Conservation (phyloP, 2,113 vertebrate species). For the Phyllopteryx taeniolatus region DNA sequence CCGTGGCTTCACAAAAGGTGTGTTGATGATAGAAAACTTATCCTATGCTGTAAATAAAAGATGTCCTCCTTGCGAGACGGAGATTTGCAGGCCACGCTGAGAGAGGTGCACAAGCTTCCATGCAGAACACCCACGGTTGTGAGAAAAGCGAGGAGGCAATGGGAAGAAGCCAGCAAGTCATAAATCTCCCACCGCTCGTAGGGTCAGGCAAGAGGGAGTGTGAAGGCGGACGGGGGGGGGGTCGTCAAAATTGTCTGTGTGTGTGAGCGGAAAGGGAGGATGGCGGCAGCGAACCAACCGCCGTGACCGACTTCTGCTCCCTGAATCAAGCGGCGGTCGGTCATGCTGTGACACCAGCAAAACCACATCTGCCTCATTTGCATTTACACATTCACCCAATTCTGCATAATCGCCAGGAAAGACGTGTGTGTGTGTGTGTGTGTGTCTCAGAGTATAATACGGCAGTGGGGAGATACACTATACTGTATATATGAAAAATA, state of each 20-base stretch:
- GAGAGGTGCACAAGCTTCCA: conserved; percentile 55
- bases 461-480: conserved; percentile 1
- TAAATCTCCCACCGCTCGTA: conserved; percentile 61
- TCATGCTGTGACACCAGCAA: conserved; percentile 38
- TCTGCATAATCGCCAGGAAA: conserved; percentile 24
- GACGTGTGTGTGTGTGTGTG: neutral
- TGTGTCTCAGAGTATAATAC: conserved; percentile 4
- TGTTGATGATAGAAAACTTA: conserved; percentile 32
- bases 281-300: conserved; percentile 37
- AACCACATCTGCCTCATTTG: conserved; percentile 40
- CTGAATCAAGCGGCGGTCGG: conserved; percentile 42
- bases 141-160: conserved; percentile 41
- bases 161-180: conserved; percentile 42
- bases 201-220: conserved; percentile 53
- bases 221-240: conserved; percentile 7
- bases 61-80: conserved; percentile 29
- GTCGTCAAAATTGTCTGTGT: neutral
- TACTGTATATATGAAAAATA: conserved; percentile 5
- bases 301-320: conserved; percentile 48
- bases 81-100: conserved; percentile 37
- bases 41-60: conserved; percentile 44
- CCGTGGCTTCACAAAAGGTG: neutral
- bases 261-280: conserved; percentile 34
- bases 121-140: conserved; percentile 52
- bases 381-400: conserved; percentile 26